Conservation (phyloP, 2,797 vertebrate genomes). For the Enoplosus armatus region DNA sequence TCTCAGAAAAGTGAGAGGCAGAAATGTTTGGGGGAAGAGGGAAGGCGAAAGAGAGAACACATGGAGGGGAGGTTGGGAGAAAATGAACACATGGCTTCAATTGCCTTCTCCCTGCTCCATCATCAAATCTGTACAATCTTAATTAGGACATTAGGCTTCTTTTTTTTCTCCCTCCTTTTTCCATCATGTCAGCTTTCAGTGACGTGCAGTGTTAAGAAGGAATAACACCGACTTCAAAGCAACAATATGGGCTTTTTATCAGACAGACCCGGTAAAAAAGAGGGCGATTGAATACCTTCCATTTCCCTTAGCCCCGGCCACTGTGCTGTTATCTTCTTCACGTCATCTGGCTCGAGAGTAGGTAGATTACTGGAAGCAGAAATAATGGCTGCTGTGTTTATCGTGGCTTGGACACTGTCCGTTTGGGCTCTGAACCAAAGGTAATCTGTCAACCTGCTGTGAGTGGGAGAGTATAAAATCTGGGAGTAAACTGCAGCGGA, state of each 20-base stretch:
- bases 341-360: slow-evolving; percentile 74
- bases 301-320: slow-evolving; percentile 53
- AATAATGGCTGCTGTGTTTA: slow-evolving; percentile 81
- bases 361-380: slow-evolving; percentile 83
- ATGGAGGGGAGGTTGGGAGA: slow-evolving; percentile 33
- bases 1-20: slow-evolving; percentile 26
- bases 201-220: slow-evolving; percentile 62
- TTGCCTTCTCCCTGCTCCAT: slow-evolving; percentile 74
- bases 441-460: slow-evolving; percentile 78
- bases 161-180: slow-evolving; percentile 67
- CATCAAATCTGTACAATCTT: slow-evolving; percentile 81
- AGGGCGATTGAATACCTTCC: slow-evolving; percentile 57
- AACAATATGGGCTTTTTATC: slow-evolving; percentile 60
- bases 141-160: slow-evolving; percentile 79
- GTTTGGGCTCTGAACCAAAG: slow-evolving; percentile 76
- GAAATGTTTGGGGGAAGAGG: slow-evolving; percentile 29
- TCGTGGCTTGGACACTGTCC: slow-evolving; percentile 77
- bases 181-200: slow-evolving; percentile 78
- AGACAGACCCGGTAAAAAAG: slow-evolving; percentile 40
- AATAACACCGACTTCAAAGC: slow-evolving; percentile 71
- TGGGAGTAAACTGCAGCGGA: slow-evolving; percentile 63
- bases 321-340: slow-evolving; percentile 74
- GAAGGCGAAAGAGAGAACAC: slow-evolving; percentile 30
- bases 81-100: slow-evolving; percentile 77
- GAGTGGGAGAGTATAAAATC: slow-evolving; percentile 63